Conservation (phyloP, 2,888 invertebrate genomes). For the Diadegma fenestrale region DNA sequence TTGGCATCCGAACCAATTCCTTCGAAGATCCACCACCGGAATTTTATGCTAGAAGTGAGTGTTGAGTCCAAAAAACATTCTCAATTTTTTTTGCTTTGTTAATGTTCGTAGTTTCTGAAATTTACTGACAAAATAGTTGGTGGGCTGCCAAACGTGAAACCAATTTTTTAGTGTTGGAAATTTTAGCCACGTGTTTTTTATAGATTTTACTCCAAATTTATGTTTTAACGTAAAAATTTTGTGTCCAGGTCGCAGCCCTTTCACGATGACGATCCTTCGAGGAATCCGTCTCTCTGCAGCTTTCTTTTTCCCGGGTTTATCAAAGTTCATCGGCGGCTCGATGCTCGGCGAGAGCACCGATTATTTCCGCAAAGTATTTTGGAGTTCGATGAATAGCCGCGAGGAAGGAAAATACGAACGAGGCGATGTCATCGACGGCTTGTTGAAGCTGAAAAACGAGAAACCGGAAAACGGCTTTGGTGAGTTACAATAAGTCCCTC, state of each 20-base stretch:
- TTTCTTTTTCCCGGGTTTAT: conserved; percentile 77
- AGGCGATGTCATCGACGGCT: conserved; percentile 78
- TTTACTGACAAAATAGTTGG: too few species aligned
- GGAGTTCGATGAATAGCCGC: too few species aligned
- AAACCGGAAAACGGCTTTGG: conserved; percentile 72
- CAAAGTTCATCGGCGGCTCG: conserved; percentile 36
- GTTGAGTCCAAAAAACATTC: not conserved
- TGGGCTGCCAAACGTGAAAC: too few species aligned
- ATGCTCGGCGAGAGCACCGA: conserved; percentile 70
- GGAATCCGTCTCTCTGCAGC: conserved; percentile 57
- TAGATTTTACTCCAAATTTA: too few species aligned
- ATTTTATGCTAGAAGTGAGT: conserved; percentile 75
- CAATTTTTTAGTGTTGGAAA: not conserved
- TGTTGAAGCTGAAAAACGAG: conserved; percentile 76
- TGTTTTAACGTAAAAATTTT: not conserved
- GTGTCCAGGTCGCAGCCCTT: conserved; percentile 58
- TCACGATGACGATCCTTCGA: conserved; percentile 34
- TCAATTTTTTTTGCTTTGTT: too few species aligned
- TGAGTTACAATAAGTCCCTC: conserved; percentile 66
- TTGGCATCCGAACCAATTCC: conserved; percentile 77
- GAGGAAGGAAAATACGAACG: conserved; percentile 75
- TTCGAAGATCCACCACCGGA: conserved; percentile 73
- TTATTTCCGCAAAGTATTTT: conserved; percentile 76
- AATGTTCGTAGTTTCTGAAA: too few species aligned
- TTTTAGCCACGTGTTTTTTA: not conserved